Percentiles rank a stretch among this genome's conserved stretches.
Evolutionary conservation across 2,113 vertebrate genomes (phyloP).

Genomic region (Herpailurus yagouaroundi): DNA sequence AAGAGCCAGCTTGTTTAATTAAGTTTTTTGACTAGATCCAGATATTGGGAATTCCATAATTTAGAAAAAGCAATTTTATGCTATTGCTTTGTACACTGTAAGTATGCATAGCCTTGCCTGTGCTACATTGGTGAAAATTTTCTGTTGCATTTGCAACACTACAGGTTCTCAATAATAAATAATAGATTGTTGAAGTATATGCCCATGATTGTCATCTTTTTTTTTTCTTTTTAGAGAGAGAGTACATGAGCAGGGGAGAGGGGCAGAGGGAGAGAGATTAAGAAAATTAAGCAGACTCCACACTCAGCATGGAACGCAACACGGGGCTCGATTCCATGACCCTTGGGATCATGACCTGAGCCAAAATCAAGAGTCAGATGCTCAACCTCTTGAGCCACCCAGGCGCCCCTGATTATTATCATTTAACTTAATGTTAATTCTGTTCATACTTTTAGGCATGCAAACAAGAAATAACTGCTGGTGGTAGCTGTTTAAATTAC

Average conservation of each 20-base stretch:
- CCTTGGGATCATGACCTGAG: too few relatives aligned
- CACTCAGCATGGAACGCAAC: too few relatives aligned
- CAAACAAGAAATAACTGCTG: neutral
- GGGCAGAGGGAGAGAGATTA: too few relatives aligned
- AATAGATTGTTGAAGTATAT: neutral
- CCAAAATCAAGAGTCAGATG: too few relatives aligned
- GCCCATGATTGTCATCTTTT: neutral
- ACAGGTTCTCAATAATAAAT: neutral
- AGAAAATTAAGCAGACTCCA: too few relatives aligned
- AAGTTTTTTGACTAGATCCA: neutral
- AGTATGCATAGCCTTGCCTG: neutral
- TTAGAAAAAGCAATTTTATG: neutral
- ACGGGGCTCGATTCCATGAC: too few relatives aligned
- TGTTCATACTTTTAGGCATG: neutral
- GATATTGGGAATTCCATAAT: neutral
- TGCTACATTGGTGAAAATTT: neutral
- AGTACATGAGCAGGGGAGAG: too few relatives aligned
- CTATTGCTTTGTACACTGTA: neutral
- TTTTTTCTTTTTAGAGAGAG: too few relatives aligned
- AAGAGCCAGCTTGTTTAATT: neutral
- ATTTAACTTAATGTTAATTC: neutral
- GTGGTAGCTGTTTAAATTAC: neutral
- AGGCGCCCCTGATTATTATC: neutral
- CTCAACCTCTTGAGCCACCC: too few relatives aligned
- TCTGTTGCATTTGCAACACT: neutral